Conservation (phyloP, 2,888 invertebrate species). For the Willowsia nigromaculata region DNA sequence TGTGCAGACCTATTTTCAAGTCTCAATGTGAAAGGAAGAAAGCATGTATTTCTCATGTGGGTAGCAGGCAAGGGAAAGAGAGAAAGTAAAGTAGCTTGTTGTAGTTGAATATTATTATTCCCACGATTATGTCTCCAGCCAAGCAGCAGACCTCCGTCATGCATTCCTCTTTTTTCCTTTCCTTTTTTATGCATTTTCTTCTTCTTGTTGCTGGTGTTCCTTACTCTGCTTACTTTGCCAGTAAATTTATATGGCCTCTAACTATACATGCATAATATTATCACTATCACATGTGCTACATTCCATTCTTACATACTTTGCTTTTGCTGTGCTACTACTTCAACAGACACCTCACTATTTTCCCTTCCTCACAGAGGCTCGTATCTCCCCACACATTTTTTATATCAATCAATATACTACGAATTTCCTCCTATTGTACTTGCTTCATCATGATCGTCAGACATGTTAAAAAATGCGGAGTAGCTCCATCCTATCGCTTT, state of each 20-base stretch:
- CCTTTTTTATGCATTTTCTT: constrained; percentile 31
- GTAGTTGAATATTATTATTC: constrained; percentile 66
- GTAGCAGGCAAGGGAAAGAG: constrained; percentile 24
- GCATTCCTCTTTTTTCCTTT: constrained; percentile 34
- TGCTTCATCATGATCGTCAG: not conserved
- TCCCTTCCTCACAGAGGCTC: constrained; percentile 32
- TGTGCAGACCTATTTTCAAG: not conserved
- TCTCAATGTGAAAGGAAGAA: not conserved
- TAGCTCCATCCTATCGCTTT: not conserved
- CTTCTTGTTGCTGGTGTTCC: constrained; percentile 18
- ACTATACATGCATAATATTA: too few relatives aligned
- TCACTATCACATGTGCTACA: too few relatives aligned
- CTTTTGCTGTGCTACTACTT: not conserved
- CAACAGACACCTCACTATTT: constrained; percentile 11
- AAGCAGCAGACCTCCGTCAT: constrained; percentile 61
- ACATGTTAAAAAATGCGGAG: not conserved
- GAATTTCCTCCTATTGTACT: constrained; percentile 15
- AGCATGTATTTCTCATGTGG: constrained; percentile 51
- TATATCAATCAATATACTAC: constrained; percentile 24
- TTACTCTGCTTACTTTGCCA: not conserved
- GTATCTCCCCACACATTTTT: constrained; percentile 22
- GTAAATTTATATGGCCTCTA: constrained; percentile 36
- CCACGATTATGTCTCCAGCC: constrained; percentile 66
- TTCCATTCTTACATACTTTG: not conserved
- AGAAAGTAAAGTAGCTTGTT: constrained; percentile 56